phyloP scores from a whole-genome alignment of 2,113 vertebrate species.

The Heloderma charlesbogerti region DNA sequence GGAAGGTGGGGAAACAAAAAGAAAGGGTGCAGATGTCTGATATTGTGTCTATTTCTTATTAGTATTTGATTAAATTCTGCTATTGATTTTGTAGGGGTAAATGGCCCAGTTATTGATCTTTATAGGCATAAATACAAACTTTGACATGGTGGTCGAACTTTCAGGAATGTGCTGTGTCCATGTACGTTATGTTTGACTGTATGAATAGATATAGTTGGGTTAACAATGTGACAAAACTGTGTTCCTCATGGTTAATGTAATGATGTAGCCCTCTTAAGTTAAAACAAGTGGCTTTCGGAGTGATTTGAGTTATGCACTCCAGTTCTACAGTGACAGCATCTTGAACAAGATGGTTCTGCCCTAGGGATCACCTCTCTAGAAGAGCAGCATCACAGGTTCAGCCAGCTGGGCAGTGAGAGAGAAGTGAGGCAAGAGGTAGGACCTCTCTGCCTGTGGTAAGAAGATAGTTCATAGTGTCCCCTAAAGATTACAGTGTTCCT shows the following conservation, averaged over 20 bases:
- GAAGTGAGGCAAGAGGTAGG: not conserved
- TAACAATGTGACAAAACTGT: not conserved
- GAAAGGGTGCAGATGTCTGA: not conserved
- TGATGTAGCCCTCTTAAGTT: not conserved
- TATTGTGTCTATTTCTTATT: not conserved
- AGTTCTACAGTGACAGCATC: not conserved
- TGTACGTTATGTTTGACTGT: too few relatives aligned
- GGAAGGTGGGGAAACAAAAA: not conserved
- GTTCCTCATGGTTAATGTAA: not conserved
- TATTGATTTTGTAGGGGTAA: not conserved
- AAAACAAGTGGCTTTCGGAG: not conserved
- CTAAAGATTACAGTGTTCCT: not conserved
- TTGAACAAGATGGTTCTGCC: not conserved
- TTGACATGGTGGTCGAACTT: not conserved
- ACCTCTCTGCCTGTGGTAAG: not conserved
- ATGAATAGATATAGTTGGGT: not conserved
- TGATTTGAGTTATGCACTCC: not conserved
- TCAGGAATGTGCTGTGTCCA: not conserved
- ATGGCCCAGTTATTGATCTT: not conserved
- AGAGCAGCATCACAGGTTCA: not conserved
- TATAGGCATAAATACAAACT: not conserved
- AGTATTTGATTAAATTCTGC: not conserved
- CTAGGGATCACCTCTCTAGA: not conserved
- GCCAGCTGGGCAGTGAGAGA: not conserved
- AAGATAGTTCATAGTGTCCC: not conserved